A percentile compares a stretch with the other conserved stretches of the same genome.
These are phyloP conservation scores for Drosophila leontia DNA, from an alignment of 1,140 invertebrate genomes.

Conservation along the genomic window DNA sequence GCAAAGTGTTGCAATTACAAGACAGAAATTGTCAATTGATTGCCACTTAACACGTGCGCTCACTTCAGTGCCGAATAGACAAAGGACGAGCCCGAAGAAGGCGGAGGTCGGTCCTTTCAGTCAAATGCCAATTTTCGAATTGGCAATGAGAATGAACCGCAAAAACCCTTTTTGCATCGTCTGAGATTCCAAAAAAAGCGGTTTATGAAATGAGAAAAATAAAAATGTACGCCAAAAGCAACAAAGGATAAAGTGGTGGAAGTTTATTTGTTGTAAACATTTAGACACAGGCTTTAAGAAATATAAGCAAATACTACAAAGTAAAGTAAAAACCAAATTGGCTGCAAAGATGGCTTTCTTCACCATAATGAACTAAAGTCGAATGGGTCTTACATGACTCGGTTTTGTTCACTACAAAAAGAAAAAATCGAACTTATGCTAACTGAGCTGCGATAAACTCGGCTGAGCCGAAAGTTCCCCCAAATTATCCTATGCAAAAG, in stretches of 20 bases:
- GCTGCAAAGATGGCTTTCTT: background rate
- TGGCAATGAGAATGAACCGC: slow-evolving; percentile 9
- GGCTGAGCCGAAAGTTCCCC: slow-evolving; percentile 30
- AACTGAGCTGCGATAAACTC: slow-evolving; percentile 43
- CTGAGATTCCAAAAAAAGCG: background rate
- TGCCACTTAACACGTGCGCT: slow-evolving; percentile 71
- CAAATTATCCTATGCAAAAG: slow-evolving; percentile 60
- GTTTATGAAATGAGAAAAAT: background rate
- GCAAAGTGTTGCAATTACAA: slow-evolving; percentile 67
- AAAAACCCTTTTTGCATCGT: slow-evolving; percentile 24
- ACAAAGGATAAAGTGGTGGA: too few species aligned
- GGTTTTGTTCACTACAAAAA: background rate
- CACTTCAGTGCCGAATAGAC: slow-evolving; percentile 32
- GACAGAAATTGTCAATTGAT: slow-evolving; percentile 65
- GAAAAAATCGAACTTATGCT: slow-evolving; percentile 22
- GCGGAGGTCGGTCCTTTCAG: background rate
- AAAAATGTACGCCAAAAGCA: background rate
- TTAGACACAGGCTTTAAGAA: background rate
- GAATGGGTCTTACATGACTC: background rate
- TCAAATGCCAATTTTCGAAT: slow-evolving; percentile 39
- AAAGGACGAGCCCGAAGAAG: background rate
- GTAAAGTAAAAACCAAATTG: background rate
- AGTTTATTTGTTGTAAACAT: background rate
- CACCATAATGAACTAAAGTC: background rate
- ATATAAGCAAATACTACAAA: background rate